A percentile compares a stretch with the other conserved stretches of the same genome.
These are phyloP conservation scores for Festucalex cinctus DNA, from an alignment of 2,113 vertebrate species.

Conservation along the genomic window DNA sequence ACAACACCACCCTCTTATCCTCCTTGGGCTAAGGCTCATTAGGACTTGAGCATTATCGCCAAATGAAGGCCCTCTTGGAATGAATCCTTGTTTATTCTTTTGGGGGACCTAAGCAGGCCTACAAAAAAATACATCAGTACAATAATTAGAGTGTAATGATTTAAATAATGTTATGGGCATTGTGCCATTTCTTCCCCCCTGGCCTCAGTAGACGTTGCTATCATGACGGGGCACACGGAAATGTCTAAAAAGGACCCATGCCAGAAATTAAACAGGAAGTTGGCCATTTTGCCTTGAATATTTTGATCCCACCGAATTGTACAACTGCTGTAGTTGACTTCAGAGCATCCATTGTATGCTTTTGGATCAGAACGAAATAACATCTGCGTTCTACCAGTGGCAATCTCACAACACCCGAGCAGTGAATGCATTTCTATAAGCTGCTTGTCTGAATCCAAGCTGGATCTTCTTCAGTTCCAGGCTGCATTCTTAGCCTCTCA, in stretches of 20 bases:
- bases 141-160: too few species aligned
- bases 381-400: background rate
- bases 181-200: too few species aligned
- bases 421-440: background rate
- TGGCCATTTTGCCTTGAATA: too few species aligned
- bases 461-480: background rate
- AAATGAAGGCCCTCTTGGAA: background rate
- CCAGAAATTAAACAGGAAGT: background rate
- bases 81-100: background rate
- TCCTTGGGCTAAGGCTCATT: background rate
- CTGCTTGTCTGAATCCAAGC: background rate
- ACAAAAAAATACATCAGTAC: too few species aligned
- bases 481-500: background rate
- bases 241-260: background rate
- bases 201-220: background rate
- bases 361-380: background rate
- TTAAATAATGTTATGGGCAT: too few species aligned
- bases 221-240: background rate
- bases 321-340: background rate
- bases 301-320: background rate
- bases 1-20: background rate
- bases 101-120: background rate
- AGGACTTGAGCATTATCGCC: background rate
- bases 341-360: background rate
- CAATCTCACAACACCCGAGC: background rate